Evolutionary conservation across 37 sponge, comb jelly and placozoan species (phyloP), one percentile per base, ranked within the genome.

Genomic region (Dysidea cf. avara): DNA sequence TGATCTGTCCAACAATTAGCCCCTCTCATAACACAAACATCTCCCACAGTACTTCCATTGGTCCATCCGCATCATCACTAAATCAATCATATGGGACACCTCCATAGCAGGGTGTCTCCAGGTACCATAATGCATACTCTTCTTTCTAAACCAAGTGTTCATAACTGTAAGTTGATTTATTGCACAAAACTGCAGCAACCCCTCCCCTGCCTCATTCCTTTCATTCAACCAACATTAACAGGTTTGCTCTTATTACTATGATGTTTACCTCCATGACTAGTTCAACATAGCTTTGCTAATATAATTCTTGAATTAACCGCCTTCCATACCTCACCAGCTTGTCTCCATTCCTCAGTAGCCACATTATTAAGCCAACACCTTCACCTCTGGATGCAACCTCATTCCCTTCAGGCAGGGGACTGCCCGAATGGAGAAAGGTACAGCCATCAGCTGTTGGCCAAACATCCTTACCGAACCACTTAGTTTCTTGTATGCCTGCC

Each of bases 111-210:
- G 72, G 26, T 80, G 72, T 29, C n/a, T 39, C 81, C 72, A 71
- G 22, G 72, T 80, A 22, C 64, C 71, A 36, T 58, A 52, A 48
- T 71, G 34, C 38, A 51, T 49, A 28, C 57, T 36, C 64, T 36
- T 80, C 81, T 80, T 80, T 25, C 70, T 30, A 34, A 71, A 80
- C 72, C 81, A 80, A 11, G 81, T 71, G 56, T 56, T 79, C 70
- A 68, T 79, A 30, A 79, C 61, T 68, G 80, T 71, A 13, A 71
- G 54, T 26, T 80, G 64, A 34, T 80, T 80, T 7, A 49, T 6
- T 0, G 72, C 65, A 71, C 81, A 80, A 53, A 80, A 80, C 69
- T 68, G 59, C 38, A 71, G 46, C 53, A 71, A 62, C 38, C 60
- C 72, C 64, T 71, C 64, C 11, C 72, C 81, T 28, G 37, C 68